Percentiles rank a stretch among this genome's conserved stretches.
These are phyloP conservation scores for Calliphora vicina DNA, from an alignment of 1,140 invertebrate species.

Conservation along the genomic window DNA sequence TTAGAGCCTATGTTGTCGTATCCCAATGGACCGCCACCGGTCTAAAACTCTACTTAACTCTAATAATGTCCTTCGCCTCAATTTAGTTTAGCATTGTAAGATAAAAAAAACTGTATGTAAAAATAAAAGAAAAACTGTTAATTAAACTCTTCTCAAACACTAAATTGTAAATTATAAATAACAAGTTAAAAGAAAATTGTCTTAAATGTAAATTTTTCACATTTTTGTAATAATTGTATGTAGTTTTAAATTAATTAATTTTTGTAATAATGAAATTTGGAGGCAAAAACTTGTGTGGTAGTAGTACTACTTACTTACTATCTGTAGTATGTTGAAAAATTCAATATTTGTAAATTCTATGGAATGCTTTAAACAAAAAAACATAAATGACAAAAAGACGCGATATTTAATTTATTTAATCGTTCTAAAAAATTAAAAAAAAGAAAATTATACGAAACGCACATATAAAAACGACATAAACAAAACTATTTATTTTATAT, in stretches of 20 bases:
- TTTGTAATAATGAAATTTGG: neutral
- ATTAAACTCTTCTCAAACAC: neutral
- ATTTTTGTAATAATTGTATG: constrained; percentile 1
- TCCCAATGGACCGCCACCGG: constrained; percentile 87
- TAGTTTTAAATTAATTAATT: neutral
- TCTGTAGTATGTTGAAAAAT: neutral
- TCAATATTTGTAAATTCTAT: constrained; percentile 1
- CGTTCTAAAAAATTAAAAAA: neutral
- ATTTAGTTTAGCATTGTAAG: neutral
- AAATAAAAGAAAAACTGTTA: constrained; percentile 31
- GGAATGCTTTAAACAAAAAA: neutral
- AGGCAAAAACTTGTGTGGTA: no score
- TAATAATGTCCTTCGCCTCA: neutral
- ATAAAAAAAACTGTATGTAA: constrained; percentile 6
- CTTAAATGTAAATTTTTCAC: constrained; percentile 16
- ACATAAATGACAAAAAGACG: neutral
- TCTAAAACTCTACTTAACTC: constrained; percentile 68
- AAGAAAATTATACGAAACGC: neutral
- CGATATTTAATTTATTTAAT: neutral
- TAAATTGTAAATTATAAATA: neutral
- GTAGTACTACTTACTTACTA: no score
- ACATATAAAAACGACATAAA: constrained; percentile 26
- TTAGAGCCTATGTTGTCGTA: constrained; percentile 87
- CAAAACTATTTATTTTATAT: neutral
- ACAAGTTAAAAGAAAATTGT: neutral